Percentiles rank a stretch among this genome's conserved stretches.
These are phyloP conservation scores for Hoplias malabaricus DNA, from an alignment of 2,113 vertebrate genomes.

Conservation along the genomic window DNA sequence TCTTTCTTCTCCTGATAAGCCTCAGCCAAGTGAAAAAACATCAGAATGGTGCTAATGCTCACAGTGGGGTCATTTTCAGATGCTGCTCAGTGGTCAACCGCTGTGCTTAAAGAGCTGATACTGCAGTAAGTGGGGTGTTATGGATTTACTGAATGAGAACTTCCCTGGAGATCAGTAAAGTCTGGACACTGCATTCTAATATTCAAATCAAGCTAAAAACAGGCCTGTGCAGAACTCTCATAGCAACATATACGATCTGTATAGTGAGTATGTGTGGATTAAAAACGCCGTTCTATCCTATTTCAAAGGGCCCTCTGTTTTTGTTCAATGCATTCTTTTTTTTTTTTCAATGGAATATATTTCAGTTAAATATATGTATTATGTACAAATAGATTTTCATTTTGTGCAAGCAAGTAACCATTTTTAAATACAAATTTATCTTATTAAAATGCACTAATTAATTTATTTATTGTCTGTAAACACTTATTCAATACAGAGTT, in stretches of 20 bases:
- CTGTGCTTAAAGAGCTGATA: not conserved
- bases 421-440: too few species aligned
- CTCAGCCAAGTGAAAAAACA: not conserved
- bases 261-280: not conserved
- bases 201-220: not conserved
- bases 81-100: not conserved
- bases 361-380: too few species aligned
- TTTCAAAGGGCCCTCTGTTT: too few species aligned
- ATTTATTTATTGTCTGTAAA: too few species aligned
- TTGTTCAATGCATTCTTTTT: too few species aligned
- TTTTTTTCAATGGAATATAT: too few species aligned
- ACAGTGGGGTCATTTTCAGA: not conserved
- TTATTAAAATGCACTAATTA: too few species aligned
- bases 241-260: not conserved
- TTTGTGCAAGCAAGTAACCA: too few species aligned
- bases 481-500: too few species aligned
- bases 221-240: not conserved
- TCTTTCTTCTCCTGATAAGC: not conserved
- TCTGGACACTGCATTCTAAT: not conserved
- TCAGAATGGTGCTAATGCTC: not conserved
- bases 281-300: not conserved
- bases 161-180: not conserved
- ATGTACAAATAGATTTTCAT: too few species aligned
- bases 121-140: not conserved
- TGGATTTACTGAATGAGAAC: constrained; percentile 1